Base-by-base conservation (phyloP, 1,140 invertebrate species). In the Hylaeus anthracinus region DNA sequence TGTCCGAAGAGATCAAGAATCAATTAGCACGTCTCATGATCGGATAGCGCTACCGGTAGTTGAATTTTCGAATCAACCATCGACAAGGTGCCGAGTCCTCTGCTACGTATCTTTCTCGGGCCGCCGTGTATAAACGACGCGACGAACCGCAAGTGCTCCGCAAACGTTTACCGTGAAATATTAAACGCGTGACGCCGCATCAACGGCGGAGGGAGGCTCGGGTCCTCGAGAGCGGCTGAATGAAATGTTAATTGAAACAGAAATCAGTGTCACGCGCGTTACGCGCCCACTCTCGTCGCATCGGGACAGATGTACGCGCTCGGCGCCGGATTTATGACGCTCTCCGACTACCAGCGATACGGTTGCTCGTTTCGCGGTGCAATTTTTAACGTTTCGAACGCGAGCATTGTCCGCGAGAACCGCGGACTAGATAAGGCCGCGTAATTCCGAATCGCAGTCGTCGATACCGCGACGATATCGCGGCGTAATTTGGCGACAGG, bases 241-340 rank as follows among this genome's bases (percentile, higher is more conserved):
- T 64, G 73, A 71, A 77, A 81, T 71, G 74, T 77, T 72, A 77
- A 81, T 81, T 71, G 51, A 78, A 71, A 71, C 60, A 45, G 53
- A 77, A 72, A 56, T 81, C 55, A 60, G 14, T 41, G 56, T 60
- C 37, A 15, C 65, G 64, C 26, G 64, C 26, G 55, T 72, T 39
- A 5, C 60, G 8, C 26, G 48, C 8, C 10, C 5, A 1, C 51
- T 14, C 48, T 55, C 55, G 67, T 55, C 51, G 51, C 51, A 26
- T 58, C 37, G 3, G 5, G 5, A 15, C 43, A 15, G 12, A 67
- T 51, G 14, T 41, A 51, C 65, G 45, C 65, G 43, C 43, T 3
- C 15, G n/a, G 3, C 6, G 5, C 2, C 4, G 45, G 14, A 64
- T 72, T 71, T 72, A 56, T 72, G 74, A 58, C 15, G 9, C 63